Percentiles rank a stretch among this genome's conserved stretches.
These are phyloP conservation scores for Drosophila punjabiensis DNA, from an alignment of 1,140 invertebrate species.

Conservation along the genomic window DNA sequence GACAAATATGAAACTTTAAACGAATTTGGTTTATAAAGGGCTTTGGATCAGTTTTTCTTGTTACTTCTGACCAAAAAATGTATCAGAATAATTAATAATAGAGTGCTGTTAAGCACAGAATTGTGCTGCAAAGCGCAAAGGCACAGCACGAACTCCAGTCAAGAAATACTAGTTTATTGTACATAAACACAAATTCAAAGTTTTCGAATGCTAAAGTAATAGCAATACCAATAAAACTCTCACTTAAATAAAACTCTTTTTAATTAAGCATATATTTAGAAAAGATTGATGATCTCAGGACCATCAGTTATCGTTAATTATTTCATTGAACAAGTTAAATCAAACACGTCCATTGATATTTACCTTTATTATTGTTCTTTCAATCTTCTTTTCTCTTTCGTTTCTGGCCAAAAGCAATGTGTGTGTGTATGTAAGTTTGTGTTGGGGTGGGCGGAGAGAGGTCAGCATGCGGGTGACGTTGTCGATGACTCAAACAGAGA, in stretches of 20 bases:
- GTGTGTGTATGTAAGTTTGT: constrained; percentile 1
- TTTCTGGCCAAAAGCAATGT: constrained; percentile 6
- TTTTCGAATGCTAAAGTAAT: background rate
- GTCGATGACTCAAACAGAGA: constrained; percentile 72
- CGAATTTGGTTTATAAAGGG: background rate
- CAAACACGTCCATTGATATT: constrained; percentile 18
- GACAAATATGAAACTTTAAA: background rate
- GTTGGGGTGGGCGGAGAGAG: constrained; percentile 8
- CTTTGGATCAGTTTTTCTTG: background rate
- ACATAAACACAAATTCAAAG: background rate
- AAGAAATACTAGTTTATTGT: background rate
- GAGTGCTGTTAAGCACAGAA: background rate
- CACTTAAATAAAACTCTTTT: background rate
- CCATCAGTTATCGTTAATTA: constrained; percentile 9
- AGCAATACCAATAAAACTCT: background rate
- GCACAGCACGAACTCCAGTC: background rate
- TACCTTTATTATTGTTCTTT: background rate
- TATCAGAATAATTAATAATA: background rate
- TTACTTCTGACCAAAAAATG: background rate
- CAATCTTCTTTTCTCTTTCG: background rate
- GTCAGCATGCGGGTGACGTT: constrained; percentile 35
- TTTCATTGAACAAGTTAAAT: background rate
- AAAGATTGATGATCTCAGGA: background rate
- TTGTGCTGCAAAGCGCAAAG: background rate
- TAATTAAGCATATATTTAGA: background rate